Conservation (phyloP, 1,140 invertebrate genomes). For the Asobara japonica region DNA sequence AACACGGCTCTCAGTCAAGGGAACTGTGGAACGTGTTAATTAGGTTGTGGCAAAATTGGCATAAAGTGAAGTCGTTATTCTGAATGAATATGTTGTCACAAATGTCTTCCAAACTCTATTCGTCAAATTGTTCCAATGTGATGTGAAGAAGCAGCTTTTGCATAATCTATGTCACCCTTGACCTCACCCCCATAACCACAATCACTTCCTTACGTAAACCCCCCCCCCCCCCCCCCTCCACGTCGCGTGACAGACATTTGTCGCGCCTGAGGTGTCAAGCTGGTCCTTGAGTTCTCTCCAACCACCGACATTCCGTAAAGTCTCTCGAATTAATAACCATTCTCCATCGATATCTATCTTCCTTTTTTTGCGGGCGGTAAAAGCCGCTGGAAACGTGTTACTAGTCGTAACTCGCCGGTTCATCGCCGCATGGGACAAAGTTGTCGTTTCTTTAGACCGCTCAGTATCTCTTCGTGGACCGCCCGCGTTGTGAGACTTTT, state of each 20-base stretch:
- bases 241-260: neutral
- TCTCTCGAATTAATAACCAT: neutral
- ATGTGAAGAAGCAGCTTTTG: no score
- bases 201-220: neutral
- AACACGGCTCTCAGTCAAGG: no score
- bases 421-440: neutral
- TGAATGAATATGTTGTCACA: no score
- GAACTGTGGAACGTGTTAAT: no score
- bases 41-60: no score
- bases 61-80: no score
- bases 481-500: neutral
- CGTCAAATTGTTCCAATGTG: no score
- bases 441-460: neutral
- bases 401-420: neutral
- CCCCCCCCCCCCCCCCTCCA: neutral
- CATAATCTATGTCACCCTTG: no score
- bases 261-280: neutral
- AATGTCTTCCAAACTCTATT: no score
- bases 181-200: neutral
- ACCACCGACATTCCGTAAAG: neutral
- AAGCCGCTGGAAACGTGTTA: neutral
- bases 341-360: neutral
- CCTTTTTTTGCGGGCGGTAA: neutral
- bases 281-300: neutral
- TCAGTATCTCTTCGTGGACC: neutral